Base-by-base conservation (phyloP, 2,113 vertebrate species). In the Anseranas semipalmata region DNA sequence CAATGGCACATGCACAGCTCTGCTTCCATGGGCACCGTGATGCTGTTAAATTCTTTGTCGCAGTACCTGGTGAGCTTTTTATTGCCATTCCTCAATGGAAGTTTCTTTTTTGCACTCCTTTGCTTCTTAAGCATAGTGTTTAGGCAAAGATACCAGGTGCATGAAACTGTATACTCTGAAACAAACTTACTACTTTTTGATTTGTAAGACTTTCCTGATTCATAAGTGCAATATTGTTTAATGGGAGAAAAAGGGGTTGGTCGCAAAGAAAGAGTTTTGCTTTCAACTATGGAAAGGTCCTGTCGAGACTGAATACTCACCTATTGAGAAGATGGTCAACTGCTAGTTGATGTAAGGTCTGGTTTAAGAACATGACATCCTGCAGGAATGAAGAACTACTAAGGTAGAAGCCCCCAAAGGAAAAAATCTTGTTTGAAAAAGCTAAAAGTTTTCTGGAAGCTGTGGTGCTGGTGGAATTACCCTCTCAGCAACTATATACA, bases 11-110 rank as follows among this genome's bases (percentile, higher is more conserved):
- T 0, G 99, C 99, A 4, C 99, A 99, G 95, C 99, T 99, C 76
- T 99, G 99, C 96, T 99, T 99, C 98, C 99, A 99, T 0, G 99
- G 99, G 25, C 99, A 99, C 98, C 96, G 99, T 18, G 99, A 99
- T 55, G 99, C 99, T 12, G 99, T 99, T 22, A 99, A 99, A 87
- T 99, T 99, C 98, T 99, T 99, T 95, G 98, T 99, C 1, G 99
- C 99, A 20, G 99, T 99, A 72, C 99, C 99, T 98, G 99, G 99
- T 99, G 93, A 96, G 97, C 45, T 37, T 91, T 76, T 59, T 74
- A 5, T 52, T 48, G 9, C 52, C 3, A 0, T 65, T 73, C 48
- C 58, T 87, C 24, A 32, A 52, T 14, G 7, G 45, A 58, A 33
- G 10, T 32, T 62, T 22, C 6, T 18, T 45, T 58, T 74, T 77